Conservation (phyloP, 2,888 invertebrate species). For the Bursaphelenchus okinawaensis region DNA sequence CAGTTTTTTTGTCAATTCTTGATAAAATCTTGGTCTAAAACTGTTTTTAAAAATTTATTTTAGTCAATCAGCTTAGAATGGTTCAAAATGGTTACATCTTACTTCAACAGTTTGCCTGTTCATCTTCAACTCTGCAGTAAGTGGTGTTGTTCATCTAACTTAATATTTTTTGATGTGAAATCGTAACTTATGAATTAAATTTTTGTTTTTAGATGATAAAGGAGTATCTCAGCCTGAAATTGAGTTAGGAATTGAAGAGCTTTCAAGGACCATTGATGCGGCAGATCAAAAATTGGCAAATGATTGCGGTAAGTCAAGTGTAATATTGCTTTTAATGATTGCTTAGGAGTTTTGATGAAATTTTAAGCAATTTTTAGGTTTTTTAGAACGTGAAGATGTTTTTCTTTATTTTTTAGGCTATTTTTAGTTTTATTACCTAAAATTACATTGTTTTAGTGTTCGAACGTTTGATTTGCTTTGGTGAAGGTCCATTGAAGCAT, state of each 20-base stretch:
- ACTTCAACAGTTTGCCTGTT: not conserved
- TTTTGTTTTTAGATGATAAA: not conserved
- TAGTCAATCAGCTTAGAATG: not conserved
- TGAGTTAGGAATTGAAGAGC: not conserved
- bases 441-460: not conserved
- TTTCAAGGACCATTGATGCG: not conserved
- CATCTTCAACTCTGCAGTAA: not conserved
- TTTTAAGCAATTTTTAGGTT: no score
- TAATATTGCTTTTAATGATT: no score
- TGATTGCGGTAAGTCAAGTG: not conserved
- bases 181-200: no score
- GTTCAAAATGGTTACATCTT: not conserved
- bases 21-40: no score
- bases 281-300: not conserved
- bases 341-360: no score
- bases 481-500: not conserved
- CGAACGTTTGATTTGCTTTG: not conserved
- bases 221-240: not conserved
- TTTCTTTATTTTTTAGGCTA: not conserved
- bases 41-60: no score
- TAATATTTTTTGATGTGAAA: not conserved
- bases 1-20: no score
- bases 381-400: no score
- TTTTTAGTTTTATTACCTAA: not conserved
- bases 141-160: not conserved